These are phyloP conservation scores for Harpagus bidentatus DNA, from an alignment of 2,113 vertebrate genomes.

Conservation along the genomic window DNA sequence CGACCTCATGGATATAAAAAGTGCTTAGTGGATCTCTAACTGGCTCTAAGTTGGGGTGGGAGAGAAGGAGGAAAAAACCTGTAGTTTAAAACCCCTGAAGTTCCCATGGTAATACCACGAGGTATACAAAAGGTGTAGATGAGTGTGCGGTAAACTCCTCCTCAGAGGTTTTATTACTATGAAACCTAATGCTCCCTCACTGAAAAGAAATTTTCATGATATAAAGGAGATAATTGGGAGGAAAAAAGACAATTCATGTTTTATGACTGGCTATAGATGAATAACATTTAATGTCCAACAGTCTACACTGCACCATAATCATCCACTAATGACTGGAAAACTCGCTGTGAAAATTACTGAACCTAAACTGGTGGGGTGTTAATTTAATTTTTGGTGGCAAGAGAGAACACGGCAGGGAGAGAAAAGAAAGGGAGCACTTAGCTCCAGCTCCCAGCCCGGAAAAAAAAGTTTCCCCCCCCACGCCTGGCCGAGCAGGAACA, in stretches of 20 bases:
- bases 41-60: background rate
- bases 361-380: conserved; percentile 19
- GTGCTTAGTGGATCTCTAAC: background rate
- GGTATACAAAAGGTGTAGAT: background rate
- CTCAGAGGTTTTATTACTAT: conserved; percentile 26
- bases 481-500: conserved; percentile 44
- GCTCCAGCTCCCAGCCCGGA: background rate
- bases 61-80: background rate
- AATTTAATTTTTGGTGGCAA: conserved; percentile 43
- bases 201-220: conserved; percentile 13
- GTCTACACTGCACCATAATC: background rate
- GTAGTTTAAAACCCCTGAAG: background rate
- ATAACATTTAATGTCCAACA: background rate
- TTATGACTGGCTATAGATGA: conserved; percentile 4
- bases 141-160: background rate
- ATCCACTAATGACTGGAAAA: conserved; percentile 39
- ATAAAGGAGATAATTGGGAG: conserved; percentile 31
- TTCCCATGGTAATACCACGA: background rate
- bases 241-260: background rate
- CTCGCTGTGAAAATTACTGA: background rate
- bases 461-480: background rate
- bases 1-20: background rate
- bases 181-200: conserved; percentile 34
- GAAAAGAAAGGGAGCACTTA: conserved; percentile 50
- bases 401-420: background rate